Evolutionary conservation across 2,113 vertebrate genomes (phyloP).

Genomic region (Zonotrichia leucophrys): DNA sequence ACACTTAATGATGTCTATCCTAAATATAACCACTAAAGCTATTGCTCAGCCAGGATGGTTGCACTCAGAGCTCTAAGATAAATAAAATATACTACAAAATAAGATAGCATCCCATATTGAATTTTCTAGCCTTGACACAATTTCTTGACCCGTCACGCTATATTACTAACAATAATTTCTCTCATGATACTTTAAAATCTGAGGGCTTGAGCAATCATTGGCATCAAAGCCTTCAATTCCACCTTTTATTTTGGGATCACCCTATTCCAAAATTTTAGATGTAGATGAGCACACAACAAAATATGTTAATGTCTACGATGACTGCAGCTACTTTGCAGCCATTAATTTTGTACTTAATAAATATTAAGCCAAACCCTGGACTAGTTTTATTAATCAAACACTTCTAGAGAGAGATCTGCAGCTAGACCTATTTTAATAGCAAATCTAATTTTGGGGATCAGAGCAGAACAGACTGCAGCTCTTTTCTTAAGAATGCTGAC

Average conservation of each 20-base stretch:
- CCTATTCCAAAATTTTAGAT: slow-evolving; percentile 8
- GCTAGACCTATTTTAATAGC: slow-evolving; percentile 15
- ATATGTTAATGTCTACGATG: slow-evolving; percentile 9
- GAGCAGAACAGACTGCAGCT: slow-evolving; percentile 38
- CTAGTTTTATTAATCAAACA: slow-evolving; percentile 44
- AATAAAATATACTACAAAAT: background rate
- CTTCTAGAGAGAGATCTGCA: slow-evolving; percentile 8
- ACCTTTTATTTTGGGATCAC: slow-evolving; percentile 18
- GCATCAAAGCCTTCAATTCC: slow-evolving; percentile 13
- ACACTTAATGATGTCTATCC: background rate
- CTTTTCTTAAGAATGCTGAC: slow-evolving; percentile 72
- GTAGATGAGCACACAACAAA: slow-evolving; percentile 39
- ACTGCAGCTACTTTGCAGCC: slow-evolving; percentile 26
- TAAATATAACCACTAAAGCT: background rate
- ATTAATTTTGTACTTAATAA: slow-evolving; percentile 60
- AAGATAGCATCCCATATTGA: background rate
- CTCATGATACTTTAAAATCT: background rate
- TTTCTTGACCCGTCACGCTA: background rate
- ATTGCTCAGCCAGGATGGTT: background rate
- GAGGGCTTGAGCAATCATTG: background rate
- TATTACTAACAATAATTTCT: background rate
- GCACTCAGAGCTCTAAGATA: background rate
- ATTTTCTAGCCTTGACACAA: background rate
- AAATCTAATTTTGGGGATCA: slow-evolving; percentile 43
- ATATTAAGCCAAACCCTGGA: slow-evolving; percentile 35